A percentile compares a stretch with the other conserved stretches of the same genome.
Conservation (phyloP, 2,888 invertebrate genomes). For the Microctonus brassicae region DNA sequence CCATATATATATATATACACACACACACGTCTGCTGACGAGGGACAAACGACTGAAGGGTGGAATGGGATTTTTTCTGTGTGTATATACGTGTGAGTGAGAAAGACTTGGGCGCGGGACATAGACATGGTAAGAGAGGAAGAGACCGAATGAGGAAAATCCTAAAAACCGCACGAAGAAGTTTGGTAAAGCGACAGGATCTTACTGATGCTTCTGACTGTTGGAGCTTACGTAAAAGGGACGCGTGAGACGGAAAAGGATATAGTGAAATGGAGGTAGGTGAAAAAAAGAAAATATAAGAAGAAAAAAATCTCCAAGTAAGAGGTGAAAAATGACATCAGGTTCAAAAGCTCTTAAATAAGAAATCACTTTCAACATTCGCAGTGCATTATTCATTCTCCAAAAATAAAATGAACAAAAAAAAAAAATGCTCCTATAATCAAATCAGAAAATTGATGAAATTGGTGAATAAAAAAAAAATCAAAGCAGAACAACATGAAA, state of each 20-base stretch:
- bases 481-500: conserved; percentile 40
- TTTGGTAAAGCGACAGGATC: not conserved
- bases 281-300: not conserved
- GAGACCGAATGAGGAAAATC: not conserved
- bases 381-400: conserved; percentile 46
- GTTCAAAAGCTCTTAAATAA: conserved; percentile 60
- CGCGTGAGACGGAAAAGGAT: conserved; percentile 18
- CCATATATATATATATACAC: conserved; percentile 3
- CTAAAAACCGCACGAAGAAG: not conserved
- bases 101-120: not conserved
- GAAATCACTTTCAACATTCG: conserved; percentile 54
- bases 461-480: too few relatives aligned
- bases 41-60: conserved; percentile 25
- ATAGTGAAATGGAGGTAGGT: conserved; percentile 4
- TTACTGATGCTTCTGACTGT: conserved; percentile 5
- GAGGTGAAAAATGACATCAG: conserved; percentile 60
- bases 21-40: conserved; percentile 30
- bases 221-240: conserved; percentile 9
- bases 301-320: conserved; percentile 22
- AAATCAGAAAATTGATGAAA: conserved; percentile 3
- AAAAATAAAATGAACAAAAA: conserved; percentile 47
- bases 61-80: conserved; percentile 18
- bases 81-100: not conserved
- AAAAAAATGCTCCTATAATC: too few relatives aligned
- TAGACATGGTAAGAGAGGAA: not conserved